Base-by-base conservation (phyloP, 1,140 invertebrate species). In the Cyrtorhinus lividipennis region DNA sequence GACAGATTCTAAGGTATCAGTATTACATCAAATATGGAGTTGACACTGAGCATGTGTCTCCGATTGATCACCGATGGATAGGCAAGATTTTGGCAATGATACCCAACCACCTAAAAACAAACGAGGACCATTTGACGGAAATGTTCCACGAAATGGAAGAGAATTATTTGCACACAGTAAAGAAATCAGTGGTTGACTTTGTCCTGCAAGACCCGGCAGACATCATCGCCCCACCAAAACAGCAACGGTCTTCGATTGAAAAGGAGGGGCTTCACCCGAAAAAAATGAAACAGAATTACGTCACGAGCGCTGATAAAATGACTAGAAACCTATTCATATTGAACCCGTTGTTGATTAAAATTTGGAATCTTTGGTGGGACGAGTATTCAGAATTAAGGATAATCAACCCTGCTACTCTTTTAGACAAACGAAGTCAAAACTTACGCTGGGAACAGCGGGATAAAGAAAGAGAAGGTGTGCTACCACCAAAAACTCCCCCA, bases 1-100 rank as follows among this genome's bases (percentile, higher is more conserved):
- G 80, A 62, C 81, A 88, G 69, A 73, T 87, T 66, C 72, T 90
- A 67, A 79, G 87, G 66, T 95, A 95, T 75, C 90, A 92, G 71
- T 92, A 91, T 74, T 95, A 93, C 69, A 83, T 94, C 59, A 83
- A 85, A 69, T 84, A 92, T 73, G 91, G 90, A 0, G 85, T 94
- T 27, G 89, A 92, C 70, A 90, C 90, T 38, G 81, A 84, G 61
- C 83, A 92, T 71, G 86, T 95, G 0, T 84, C 88, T 20, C 83
- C 89, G 1, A 80, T 95, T 68, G 79, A 81, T 58, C 66, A 73
- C 5, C 62, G 71, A 12, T 77, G 79, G 72, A 67, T 84, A 13
- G 71, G 78, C 5, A 77, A 79, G 65, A 80, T 83, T 57, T 71
- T 78, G 20, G 68, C 65, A 18, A 68, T 80, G 5, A 67, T 80